Evolutionary conservation across 2,113 vertebrate species (phyloP).

Genomic region (Halichoerus grypus): DNA sequence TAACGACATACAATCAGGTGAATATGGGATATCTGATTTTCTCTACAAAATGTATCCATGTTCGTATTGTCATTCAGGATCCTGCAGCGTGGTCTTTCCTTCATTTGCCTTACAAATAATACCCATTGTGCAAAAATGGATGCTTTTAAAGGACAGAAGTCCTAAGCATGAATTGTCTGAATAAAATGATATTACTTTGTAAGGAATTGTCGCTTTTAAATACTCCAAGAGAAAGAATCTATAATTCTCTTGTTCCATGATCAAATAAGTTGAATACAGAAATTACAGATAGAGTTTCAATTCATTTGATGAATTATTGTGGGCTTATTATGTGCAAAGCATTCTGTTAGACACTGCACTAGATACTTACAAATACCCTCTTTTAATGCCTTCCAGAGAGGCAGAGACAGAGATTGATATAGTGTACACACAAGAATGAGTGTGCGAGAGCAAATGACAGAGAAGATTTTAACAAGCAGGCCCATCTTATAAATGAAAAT

Average conservation of each 20-base stretch:
- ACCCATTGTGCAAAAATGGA: constrained; percentile 47
- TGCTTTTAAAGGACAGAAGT: constrained; percentile 58
- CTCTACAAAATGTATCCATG: constrained; percentile 41
- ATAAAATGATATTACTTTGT: constrained; percentile 61
- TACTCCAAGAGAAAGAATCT: constrained; percentile 39
- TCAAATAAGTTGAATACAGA: constrained; percentile 34
- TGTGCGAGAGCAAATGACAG: constrained; percentile 40
- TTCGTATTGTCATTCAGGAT: constrained; percentile 57
- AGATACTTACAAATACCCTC: neutral
- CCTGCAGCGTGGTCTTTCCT: constrained; percentile 34
- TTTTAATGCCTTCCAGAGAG: constrained; percentile 20
- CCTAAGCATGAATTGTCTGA: constrained; percentile 51
- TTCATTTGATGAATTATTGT: constrained; percentile 60
- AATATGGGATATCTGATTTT: constrained; percentile 60
- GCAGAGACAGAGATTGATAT: neutral
- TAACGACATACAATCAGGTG: constrained; percentile 40
- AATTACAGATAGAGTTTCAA: constrained; percentile 42
- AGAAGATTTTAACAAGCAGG: constrained; percentile 30
- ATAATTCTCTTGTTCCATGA: neutral
- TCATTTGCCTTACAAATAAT: constrained; percentile 65
- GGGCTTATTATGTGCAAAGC: constrained; percentile 10
- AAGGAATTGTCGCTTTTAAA: constrained; percentile 45
- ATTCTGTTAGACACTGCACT: neutral
- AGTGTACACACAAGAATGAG: neutral
- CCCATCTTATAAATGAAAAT: constrained; percentile 45